These are phyloP conservation scores for Poecilobothrus nobilitatus DNA, from an alignment of 2,888 invertebrate species.

Conservation along the genomic window DNA sequence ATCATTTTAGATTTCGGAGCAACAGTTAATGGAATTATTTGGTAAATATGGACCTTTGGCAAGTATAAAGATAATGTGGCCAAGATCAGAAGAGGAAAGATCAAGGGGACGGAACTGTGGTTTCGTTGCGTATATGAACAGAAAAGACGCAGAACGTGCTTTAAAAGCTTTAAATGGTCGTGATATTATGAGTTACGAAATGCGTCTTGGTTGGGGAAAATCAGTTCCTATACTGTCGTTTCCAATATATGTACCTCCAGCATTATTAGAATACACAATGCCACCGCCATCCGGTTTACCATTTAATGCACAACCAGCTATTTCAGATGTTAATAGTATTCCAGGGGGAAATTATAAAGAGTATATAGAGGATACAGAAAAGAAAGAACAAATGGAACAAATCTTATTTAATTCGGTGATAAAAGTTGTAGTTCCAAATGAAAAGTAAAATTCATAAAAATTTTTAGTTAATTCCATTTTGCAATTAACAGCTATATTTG, in stretches of 20 bases:
- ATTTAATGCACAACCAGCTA: constrained; percentile 91
- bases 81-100: constrained; percentile 95
- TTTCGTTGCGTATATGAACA: constrained; percentile 97
- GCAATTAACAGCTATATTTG: constrained; percentile 24
- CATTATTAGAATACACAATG: constrained; percentile 69
- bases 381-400: constrained; percentile 38
- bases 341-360: constrained; percentile 40
- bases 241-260: constrained; percentile 95
- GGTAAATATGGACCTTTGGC: constrained; percentile 96
- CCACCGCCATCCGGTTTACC: constrained; percentile 82
- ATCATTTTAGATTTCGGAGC: constrained; percentile 72
- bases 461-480: constrained; percentile 9
- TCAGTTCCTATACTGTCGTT: constrained; percentile 93
- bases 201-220: constrained; percentile 98
- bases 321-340: constrained; percentile 46
- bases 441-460: constrained; percentile 57
- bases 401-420: constrained; percentile 81
- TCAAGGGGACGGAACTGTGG: constrained; percentile 93
- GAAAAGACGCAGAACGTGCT: constrained; percentile 92
- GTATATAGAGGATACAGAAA: constrained; percentile 34
- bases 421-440: constrained; percentile 96
- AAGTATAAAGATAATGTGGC: constrained; percentile 99
- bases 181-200: constrained; percentile 84
- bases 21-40: constrained; percentile 94
- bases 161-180: constrained; percentile 79